These are phyloP conservation scores for Diogma glabrata DNA, from an alignment of 2,888 invertebrate species.

Conservation along the genomic window DNA sequence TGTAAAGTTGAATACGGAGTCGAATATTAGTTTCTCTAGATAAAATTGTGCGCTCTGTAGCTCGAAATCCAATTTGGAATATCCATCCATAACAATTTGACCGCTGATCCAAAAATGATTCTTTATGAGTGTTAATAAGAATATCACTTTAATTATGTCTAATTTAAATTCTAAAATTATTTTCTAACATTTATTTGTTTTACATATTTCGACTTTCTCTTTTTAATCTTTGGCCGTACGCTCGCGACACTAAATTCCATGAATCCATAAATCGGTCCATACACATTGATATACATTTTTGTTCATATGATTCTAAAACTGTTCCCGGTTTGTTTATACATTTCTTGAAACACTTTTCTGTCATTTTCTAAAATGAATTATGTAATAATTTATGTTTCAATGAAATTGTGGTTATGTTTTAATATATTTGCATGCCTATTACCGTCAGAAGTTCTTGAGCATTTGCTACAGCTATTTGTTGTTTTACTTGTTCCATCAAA, in stretches of 20 bases:
- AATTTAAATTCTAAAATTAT: too few relatives aligned
- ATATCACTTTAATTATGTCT: too few relatives aligned
- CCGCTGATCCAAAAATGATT: too few relatives aligned
- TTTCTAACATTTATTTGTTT: too few relatives aligned
- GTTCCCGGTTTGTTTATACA: conserved; percentile 86
- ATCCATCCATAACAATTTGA: too few relatives aligned
- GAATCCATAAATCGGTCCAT: conserved; percentile 98
- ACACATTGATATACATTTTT: conserved; percentile 96
- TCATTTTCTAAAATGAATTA: conserved; percentile 59
- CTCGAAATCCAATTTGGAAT: too few relatives aligned
- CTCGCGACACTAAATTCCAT: conserved; percentile 83
- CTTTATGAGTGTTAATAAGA: too few relatives aligned
- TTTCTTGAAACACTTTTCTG: conserved; percentile 93
- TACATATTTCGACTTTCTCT: conserved; percentile 43
- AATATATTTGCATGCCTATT: conserved; percentile 25
- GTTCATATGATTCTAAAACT: conserved; percentile 76
- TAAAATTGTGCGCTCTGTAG: too few relatives aligned
- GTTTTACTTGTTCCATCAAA: conserved; percentile 88
- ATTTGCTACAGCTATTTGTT: conserved; percentile 88
- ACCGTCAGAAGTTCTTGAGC: conserved; percentile 85
- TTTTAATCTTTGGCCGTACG: conserved; percentile 76
- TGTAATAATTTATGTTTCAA: conserved; percentile 15
- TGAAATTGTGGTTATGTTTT: conserved; percentile 9
- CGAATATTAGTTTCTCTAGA: too few relatives aligned
- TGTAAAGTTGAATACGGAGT: too few relatives aligned